Percentiles rank a stretch among this genome's conserved stretches.
These are phyloP conservation scores for Chloroclysta siterata DNA, from an alignment of 2,888 invertebrate genomes.

Conservation along the genomic window DNA sequence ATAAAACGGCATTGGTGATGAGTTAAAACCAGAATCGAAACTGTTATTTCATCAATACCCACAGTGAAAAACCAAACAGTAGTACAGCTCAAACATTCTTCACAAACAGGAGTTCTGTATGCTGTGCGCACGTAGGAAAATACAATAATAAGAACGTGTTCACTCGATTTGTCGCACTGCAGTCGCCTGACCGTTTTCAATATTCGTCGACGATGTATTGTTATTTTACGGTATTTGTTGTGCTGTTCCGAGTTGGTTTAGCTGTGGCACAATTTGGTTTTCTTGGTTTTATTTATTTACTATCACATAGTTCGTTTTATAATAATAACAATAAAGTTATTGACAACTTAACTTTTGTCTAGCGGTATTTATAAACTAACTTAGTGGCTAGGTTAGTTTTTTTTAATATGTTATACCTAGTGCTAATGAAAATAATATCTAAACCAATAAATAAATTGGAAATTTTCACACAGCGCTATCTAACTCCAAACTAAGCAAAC, in stretches of 20 bases:
- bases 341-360: not conserved
- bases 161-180: constrained; percentile 79
- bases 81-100: constrained; percentile 26
- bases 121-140: constrained; percentile 60
- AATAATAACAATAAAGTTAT: not conserved
- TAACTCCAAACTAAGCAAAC: too few relatives aligned
- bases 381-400: too few relatives aligned
- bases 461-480: too few relatives aligned
- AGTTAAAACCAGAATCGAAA: too few relatives aligned
- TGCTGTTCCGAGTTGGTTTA: constrained; percentile 17
- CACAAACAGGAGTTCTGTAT: constrained; percentile 47
- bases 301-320: not conserved
- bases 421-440: too few relatives aligned
- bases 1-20: too few relatives aligned
- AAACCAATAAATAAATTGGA: too few relatives aligned
- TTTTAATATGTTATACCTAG: too few relatives aligned
- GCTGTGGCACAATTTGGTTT: constrained; percentile 3
- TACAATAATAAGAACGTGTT: constrained; percentile 76
- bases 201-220: constrained; percentile 54
- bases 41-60: constrained; percentile 4
- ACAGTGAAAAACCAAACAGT: constrained; percentile 31
- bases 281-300: not conserved
- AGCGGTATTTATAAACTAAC: not conserved
- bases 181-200: constrained; percentile 66
- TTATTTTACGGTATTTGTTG: constrained; percentile 23